Evolutionary conservation across 2,888 invertebrate genomes (phyloP).

Genomic region (Phalera bucephala): DNA sequence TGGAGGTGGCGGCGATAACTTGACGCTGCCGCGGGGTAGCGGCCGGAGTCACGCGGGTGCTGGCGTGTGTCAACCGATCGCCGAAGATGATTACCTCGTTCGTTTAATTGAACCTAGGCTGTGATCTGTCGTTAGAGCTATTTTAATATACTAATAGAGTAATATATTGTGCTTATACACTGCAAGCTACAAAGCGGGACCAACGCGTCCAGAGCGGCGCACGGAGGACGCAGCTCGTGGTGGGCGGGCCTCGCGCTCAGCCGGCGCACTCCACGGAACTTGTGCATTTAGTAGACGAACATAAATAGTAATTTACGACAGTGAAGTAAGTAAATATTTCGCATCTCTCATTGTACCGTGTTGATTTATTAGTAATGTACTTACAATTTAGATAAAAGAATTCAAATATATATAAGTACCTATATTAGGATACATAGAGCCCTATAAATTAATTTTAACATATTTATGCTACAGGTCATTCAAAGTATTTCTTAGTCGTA

Average conservation of each 20-base stretch:
- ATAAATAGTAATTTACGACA: not conserved
- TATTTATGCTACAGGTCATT: no score
- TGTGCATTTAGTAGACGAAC: not conserved
- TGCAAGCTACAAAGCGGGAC: conserved; percentile 56
- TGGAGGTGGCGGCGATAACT: conserved; percentile 71
- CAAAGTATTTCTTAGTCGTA: no score
- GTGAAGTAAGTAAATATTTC: no score
- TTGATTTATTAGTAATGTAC: no score
- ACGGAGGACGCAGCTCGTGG: not conserved
- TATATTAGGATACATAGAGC: no score
- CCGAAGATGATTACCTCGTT: conserved; percentile 39
- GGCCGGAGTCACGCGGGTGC: conserved; percentile 5
- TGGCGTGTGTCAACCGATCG: conserved; percentile 3
- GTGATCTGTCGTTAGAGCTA: conserved; percentile 76
- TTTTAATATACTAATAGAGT: conserved; percentile 42
- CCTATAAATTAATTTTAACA: no score
- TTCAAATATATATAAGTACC: no score
- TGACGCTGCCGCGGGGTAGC: conserved; percentile 45
- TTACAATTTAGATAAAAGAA: no score
- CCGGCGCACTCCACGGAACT: not conserved
- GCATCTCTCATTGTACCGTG: no score
- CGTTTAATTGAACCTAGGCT: conserved; percentile 66
- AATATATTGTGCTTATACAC: conserved; percentile 57
- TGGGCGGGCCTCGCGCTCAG: not conserved
- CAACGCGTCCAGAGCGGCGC: conserved; percentile 40